phyloP scores from a whole-genome alignment of 30 jellyfish, hydroid and myxozoan genomes.

The Aurelia sp. region DNA sequence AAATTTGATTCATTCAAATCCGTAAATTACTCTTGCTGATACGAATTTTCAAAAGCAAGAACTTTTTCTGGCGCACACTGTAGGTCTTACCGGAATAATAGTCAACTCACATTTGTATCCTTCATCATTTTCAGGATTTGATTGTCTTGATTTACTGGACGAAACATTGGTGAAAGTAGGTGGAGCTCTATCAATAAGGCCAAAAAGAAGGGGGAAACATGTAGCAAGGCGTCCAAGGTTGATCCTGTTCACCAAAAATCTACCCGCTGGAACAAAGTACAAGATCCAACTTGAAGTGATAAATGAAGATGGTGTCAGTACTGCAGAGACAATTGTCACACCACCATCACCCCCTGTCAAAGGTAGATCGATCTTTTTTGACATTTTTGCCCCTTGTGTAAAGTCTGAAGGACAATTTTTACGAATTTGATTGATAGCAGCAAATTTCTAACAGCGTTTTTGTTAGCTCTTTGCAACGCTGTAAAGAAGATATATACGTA shows the following conservation, averaged over 20 bases:
- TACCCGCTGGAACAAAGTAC: slow-evolving; percentile 54
- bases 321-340: slow-evolving; percentile 40
- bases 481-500: no score
- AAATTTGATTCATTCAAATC: no score
- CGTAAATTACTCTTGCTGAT: no score
- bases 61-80: no score
- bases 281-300: slow-evolving; percentile 24
- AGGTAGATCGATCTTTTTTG: slow-evolving; percentile 6
- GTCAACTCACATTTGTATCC: no score
- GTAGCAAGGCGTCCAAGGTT: slow-evolving; percentile 12
- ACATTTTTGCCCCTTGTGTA: no score
- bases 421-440: no score
- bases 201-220: background rate
- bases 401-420: no score
- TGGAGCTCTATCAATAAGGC: slow-evolving; percentile 5
- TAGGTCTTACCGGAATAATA: no score
- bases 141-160: slow-evolving; percentile 25
- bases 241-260: slow-evolving; percentile 16
- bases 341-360: slow-evolving; percentile 73
- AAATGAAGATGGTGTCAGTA: slow-evolving; percentile 74
- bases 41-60: no score
- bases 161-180: background rate
- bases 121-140: slow-evolving; percentile 30
- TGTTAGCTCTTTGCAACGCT: no score
- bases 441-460: no score